Conservation (phyloP, 2,113 vertebrate genomes). For the Mohoua ochrocephala region DNA sequence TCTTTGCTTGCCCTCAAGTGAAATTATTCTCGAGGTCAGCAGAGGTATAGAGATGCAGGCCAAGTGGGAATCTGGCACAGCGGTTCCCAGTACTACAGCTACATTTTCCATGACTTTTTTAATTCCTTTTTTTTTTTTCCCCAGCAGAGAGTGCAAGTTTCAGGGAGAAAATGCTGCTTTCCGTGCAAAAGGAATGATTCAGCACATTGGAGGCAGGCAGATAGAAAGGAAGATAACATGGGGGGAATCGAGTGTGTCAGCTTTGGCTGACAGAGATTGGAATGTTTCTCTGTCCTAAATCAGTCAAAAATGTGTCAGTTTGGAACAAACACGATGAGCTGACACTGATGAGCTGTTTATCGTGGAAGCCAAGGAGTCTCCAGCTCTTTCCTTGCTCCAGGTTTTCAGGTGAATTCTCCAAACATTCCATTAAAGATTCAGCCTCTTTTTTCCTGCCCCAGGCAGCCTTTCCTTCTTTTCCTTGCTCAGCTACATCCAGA, state of each 20-base stretch:
- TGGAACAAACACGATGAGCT: neutral
- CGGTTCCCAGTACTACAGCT: neutral
- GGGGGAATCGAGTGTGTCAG: neutral
- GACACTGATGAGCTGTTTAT: neutral
- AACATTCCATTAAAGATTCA: neutral
- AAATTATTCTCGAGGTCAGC: conserved; percentile 52
- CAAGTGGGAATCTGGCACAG: conserved; percentile 40
- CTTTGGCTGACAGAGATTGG: neutral
- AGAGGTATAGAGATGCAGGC: conserved; percentile 32
- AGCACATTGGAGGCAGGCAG: neutral
- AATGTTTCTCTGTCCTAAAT: neutral
- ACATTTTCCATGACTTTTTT: conserved; percentile 8
- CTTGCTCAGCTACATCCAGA: rapidly evolving
- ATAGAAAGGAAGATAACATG: neutral
- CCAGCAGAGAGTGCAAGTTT: neutral
- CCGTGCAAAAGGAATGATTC: neutral
- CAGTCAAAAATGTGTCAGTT: neutral
- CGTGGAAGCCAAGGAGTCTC: neutral
- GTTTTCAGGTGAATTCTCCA: neutral
- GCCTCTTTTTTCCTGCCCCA: neutral
- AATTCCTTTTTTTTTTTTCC: neutral
- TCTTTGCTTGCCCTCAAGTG: conserved; percentile 28
- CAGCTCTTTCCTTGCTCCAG: neutral
- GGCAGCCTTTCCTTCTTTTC: neutral
- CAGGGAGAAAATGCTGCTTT: neutral